These are phyloP conservation scores for Phataginus tricuspis DNA, from an alignment of 2,797 vertebrate genomes.

Conservation along the genomic window DNA sequence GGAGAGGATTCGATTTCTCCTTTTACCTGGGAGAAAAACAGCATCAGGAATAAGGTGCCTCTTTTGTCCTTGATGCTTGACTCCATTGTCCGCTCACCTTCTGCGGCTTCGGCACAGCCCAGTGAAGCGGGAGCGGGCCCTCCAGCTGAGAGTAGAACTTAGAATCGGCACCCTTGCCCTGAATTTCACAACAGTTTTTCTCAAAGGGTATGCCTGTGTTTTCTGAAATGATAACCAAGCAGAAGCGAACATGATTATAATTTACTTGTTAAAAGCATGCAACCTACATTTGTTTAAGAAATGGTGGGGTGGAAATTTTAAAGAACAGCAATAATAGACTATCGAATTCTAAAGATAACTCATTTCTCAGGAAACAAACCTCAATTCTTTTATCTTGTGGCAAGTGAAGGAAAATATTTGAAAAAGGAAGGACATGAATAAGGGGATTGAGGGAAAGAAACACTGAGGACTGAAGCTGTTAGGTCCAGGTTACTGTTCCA, in stretches of 20 bases:
- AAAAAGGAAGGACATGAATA: not conserved
- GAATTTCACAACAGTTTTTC: not conserved
- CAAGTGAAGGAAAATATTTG: not conserved
- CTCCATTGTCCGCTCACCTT: not conserved
- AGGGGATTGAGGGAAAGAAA: not conserved
- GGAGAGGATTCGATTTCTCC: constrained; percentile 61
- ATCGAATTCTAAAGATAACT: constrained; percentile 1
- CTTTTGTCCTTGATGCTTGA: constrained; percentile 48
- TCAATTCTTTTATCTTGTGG: not conserved
- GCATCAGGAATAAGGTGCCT: not conserved
- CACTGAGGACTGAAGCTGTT: not conserved
- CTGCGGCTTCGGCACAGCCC: not conserved
- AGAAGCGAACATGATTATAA: not conserved
- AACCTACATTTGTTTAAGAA: not conserved
- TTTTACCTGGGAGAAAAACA: constrained; percentile 65
- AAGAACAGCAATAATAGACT: not conserved
- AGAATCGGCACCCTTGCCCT: not conserved
- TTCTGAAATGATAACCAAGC: constrained; percentile 16
- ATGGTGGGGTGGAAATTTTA: not conserved
- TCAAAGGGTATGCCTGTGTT: not conserved
- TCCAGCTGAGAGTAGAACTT: not conserved
- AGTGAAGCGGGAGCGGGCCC: not conserved
- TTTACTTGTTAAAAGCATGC: constrained; percentile 18
- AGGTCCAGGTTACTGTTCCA: not conserved
- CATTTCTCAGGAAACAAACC: not conserved